A percentile compares a stretch with the other conserved stretches of the same genome.
phyloP scores from a whole-genome alignment of 2,113 vertebrate genomes.

The Emydocephalus ijimae region DNA sequence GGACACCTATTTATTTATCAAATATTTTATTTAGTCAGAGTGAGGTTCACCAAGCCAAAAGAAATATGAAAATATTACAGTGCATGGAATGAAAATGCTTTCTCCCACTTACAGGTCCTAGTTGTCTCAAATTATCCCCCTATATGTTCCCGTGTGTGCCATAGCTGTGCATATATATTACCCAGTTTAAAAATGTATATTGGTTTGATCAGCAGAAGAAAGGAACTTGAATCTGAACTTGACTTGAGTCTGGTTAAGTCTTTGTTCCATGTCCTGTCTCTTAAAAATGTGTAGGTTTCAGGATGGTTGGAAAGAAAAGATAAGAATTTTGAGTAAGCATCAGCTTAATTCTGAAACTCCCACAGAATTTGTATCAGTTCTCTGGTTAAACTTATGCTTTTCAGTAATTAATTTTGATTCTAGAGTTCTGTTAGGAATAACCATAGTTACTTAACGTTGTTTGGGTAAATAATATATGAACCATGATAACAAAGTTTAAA shows the following conservation, averaged over 20 bases:
- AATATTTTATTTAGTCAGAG: neutral
- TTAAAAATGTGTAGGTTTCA: neutral
- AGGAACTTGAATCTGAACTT: neutral
- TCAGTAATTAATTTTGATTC: neutral
- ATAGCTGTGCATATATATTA: neutral
- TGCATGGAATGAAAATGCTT: neutral
- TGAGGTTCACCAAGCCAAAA: neutral
- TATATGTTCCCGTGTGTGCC: neutral
- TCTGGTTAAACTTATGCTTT: neutral
- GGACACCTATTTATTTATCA: neutral
- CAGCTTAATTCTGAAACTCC: neutral
- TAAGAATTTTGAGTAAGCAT: neutral
- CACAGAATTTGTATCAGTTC: neutral
- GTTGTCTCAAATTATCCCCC: neutral
- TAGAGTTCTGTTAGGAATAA: neutral
- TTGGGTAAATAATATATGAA: too few relatives aligned
- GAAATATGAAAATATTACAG: neutral
- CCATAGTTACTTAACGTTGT: too few relatives aligned
- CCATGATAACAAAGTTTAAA: too few relatives aligned
- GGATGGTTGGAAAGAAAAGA: neutral
- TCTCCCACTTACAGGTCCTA: neutral
- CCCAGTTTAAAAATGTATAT: neutral
- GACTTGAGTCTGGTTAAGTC: neutral
- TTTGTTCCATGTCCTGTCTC: neutral
- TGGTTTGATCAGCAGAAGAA: neutral